Evolutionary conservation across 37 sponge, comb jelly and placozoan genomes (phyloP), one percentile per base, ranked within the genome.

Genomic region (Dysidea cf. avara): DNA sequence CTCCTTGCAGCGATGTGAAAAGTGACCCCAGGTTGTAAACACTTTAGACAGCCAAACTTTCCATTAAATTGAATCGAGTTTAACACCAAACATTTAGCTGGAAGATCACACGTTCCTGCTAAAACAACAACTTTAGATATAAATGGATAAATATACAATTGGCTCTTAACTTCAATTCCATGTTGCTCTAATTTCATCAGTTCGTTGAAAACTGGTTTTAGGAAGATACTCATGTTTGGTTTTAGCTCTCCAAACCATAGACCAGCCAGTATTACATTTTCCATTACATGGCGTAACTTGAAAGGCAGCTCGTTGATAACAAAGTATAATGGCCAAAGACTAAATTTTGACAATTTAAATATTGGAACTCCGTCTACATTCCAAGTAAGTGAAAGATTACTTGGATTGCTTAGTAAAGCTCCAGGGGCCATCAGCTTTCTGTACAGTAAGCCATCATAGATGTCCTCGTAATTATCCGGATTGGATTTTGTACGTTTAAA

Each of bases 261-360:
- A 24, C 82, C 82, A 53, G 74, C 82, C 34, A 72, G 20, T n/a
- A 72, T 50, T 18, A 61, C 48, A 26, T 69, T 69, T 53, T 80
- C 71, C 30, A 47, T 69, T 70, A 21, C 17, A 30, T 21, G 12
- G 38, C 80, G 65, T 81, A 73, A 54, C 46, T 72, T 43, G 73
- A 52, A 34, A 52, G 31, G 24, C 72, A 37, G 14, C 53, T 51
- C n/a, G n/a, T n/a, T n/a, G n/a, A n/a, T n/a, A n/a, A n/a, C n/a
- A n/a, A n/a, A n/a, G n/a, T n/a, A n/a, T n/a, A 81, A 18, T 72
- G 73, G 82, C 82, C 82, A 81, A 39, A 80, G 52, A 18, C 70
- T 59, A 69, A 57, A 67, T 17, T 13, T 54, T 62, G 81, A 80
- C 1, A 66, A 81, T 30, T 36, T 67, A 38, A 79, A 68, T 5